These are phyloP conservation scores for Drosophila takahashii DNA, from an alignment of 1,140 invertebrate species.

Conservation along the genomic window DNA sequence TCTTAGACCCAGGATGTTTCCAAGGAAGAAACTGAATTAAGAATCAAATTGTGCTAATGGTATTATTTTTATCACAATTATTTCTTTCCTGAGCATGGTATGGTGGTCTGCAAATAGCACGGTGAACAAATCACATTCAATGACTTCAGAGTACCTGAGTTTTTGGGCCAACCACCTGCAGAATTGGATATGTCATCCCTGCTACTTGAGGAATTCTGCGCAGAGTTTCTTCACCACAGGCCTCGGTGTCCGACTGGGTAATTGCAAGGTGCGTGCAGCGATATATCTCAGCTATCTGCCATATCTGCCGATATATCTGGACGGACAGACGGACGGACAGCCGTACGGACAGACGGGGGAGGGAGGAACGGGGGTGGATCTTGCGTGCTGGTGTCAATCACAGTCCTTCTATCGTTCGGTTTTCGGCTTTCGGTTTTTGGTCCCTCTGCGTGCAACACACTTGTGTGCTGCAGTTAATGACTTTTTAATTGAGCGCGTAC, in stretches of 20 bases:
- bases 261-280: slow-evolving; percentile 41
- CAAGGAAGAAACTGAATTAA: too few relatives aligned
- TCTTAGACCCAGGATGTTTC: too few relatives aligned
- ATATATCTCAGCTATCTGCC: background rate
- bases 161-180: background rate
- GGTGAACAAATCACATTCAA: background rate
- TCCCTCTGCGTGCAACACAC: slow-evolving; percentile 8
- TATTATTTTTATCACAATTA: too few relatives aligned
- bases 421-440: background rate
- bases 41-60: too few relatives aligned
- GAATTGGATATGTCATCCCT: background rate
- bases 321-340: background rate
- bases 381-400: slow-evolving; percentile 77
- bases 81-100: too few relatives aligned
- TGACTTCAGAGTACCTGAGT: background rate
- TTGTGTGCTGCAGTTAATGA: slow-evolving; percentile 63
- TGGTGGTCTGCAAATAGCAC: background rate
- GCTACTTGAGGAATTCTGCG: background rate
- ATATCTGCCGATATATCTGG: background rate
- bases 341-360: background rate
- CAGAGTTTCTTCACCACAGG: slow-evolving; percentile 1
- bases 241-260: slow-evolving; percentile 3
- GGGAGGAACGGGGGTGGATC: slow-evolving; percentile 22
- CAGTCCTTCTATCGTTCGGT: slow-evolving; percentile 38
- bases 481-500: slow-evolving; percentile 81